These are phyloP conservation scores for Opisthocomus hoazin DNA, from an alignment of 2,113 vertebrate genomes.

Conservation along the genomic window DNA sequence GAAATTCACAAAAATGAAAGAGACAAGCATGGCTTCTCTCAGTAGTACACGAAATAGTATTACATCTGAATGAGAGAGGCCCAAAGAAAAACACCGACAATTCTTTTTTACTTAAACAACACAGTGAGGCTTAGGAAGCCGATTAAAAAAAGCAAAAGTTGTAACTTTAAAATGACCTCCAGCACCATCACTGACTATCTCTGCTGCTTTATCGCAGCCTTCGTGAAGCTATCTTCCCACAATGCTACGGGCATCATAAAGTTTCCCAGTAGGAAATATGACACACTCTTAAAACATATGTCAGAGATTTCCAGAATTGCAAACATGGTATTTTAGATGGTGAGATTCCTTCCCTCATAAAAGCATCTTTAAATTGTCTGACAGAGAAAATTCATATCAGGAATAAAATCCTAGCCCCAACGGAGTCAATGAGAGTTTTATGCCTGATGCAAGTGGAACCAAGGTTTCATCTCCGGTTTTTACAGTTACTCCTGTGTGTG, in stretches of 20 bases:
- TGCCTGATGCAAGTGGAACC: background rate
- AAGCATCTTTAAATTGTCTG: constrained; percentile 51
- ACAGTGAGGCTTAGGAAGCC: background rate
- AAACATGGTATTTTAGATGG: constrained; percentile 48
- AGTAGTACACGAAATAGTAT: background rate
- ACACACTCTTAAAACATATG: constrained; percentile 56
- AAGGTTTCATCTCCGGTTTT: background rate
- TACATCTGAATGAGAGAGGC: background rate
- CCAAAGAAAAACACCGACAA: background rate
- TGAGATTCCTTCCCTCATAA: constrained; percentile 12
- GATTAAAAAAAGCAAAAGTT: background rate
- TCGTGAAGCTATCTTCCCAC: background rate
- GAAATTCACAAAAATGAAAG: background rate
- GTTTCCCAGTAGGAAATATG: constrained; percentile 40
- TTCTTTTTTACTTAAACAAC: background rate
- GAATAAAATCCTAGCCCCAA: constrained; percentile 25
- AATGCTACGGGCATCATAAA: background rate
- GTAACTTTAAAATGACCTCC: constrained; percentile 52
- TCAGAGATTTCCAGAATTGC: constrained; percentile 43
- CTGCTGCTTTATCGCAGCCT: constrained; percentile 11
- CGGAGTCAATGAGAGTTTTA: background rate
- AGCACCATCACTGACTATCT: background rate
- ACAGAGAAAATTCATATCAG: constrained; percentile 43
- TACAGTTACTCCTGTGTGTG: background rate
- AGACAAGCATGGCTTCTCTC: background rate